Evolutionary conservation across 2,888 invertebrate species (phyloP), one percentile per base, ranked within the genome.

Genomic region (Scotopteryx bipunctaria): DNA sequence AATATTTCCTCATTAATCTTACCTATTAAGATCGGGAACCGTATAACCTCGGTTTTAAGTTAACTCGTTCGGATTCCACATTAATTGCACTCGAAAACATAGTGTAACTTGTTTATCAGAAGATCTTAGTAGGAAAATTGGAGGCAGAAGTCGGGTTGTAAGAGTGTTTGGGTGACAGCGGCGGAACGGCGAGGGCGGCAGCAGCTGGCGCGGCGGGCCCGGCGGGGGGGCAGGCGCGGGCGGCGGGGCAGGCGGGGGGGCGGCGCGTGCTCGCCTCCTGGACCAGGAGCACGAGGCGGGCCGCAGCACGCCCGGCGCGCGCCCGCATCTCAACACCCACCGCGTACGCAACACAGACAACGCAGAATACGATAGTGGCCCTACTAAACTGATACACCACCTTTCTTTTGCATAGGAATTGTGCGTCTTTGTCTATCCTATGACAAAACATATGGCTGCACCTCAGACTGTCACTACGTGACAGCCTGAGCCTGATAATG

Each of bases 281-380:
- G 91, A 91, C 67, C 81, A 81, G 69, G 91, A 91, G 81, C 86
- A 81, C 70, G 88, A 86, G 77, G 82, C 83, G 69, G 91, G 90
- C 63, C 84, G 89, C 78, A 88, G 89, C 83, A 91, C 91, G 76
- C 91, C 91, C 56, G 85, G 86, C 73, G 81, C 80, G 58, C 72
- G 78, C 46, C 76, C 76, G 53, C 78, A 77, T 60, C 59, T 63
- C 58, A 55, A 55, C 65, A 55, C 71, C 53, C 71, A 69, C 61
- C 75, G 71, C 55, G 76, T 75, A 76, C 73, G 70, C 36, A 42
- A 45, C 19, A 6, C 17, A 43, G 44, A 36, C 17, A 25, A 23
- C 14, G 17, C 41, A 49, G 37, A 52, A 50, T 37, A 14, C 3
- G 8, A 2, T 31, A 44, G 38, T 50, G 44, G 6, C n/a, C 45